Conservation (phyloP, 2,888 invertebrate species). For the Gymnoscelis rufifasciata region DNA sequence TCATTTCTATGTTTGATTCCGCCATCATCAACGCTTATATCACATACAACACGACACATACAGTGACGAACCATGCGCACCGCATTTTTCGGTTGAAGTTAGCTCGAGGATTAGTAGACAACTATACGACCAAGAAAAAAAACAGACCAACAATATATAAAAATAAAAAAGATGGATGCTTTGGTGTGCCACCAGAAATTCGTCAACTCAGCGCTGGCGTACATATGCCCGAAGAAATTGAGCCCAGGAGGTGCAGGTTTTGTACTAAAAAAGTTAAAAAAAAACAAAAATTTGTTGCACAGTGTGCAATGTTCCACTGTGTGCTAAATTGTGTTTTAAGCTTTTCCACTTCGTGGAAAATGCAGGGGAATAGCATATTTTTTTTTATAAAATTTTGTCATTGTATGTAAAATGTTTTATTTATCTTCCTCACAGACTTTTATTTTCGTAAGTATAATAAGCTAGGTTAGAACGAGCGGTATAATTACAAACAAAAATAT, state of each 20-base stretch:
- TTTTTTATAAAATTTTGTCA: too few species aligned
- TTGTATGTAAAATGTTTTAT: too few species aligned
- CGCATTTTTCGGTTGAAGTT: neutral
- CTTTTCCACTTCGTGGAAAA: too few species aligned
- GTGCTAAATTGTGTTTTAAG: conserved; percentile 23
- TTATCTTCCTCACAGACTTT: too few species aligned
- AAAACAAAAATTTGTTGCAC: conserved; percentile 27
- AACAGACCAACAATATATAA: conserved; percentile 15
- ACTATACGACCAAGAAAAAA: conserved; percentile 8
- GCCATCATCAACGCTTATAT: conserved; percentile 31
- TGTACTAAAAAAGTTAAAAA: conserved; percentile 29
- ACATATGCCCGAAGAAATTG: conserved; percentile 36
- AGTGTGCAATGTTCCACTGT: conserved; percentile 24
- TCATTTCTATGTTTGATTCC: conserved; percentile 27
- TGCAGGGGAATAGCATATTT: too few species aligned
- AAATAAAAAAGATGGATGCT: conserved; percentile 29
- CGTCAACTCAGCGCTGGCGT: conserved; percentile 38
- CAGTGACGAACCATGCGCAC: conserved; percentile 6
- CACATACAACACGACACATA: conserved; percentile 26
- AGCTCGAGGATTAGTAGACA: neutral
- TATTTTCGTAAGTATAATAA: too few species aligned
- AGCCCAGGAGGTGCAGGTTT: conserved; percentile 38
- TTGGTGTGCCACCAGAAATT: conserved; percentile 39
- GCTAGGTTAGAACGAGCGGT: too few species aligned
- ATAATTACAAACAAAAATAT: too few species aligned